Percentiles rank a stretch among this genome's conserved stretches.
phyloP scores from a whole-genome alignment of 1,140 invertebrate genomes.

The Helicoverpa armigera region DNA sequence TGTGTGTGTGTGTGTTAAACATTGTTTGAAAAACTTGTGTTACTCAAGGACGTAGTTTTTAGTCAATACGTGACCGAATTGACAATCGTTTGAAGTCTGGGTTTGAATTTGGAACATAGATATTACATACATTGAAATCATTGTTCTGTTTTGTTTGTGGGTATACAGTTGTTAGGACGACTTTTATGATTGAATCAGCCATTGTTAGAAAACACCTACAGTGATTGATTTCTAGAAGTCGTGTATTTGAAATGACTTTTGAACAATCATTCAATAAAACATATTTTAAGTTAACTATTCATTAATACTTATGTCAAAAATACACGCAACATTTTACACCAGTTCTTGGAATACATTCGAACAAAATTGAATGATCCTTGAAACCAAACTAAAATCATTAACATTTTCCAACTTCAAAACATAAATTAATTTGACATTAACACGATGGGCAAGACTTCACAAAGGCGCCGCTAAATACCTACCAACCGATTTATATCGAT shows the following conservation, averaged over 20 bases:
- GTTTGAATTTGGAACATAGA: constrained; percentile 14
- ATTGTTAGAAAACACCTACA: too few relatives aligned
- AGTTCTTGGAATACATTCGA: neutral
- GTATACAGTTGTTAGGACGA: too few relatives aligned
- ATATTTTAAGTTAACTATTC: too few relatives aligned
- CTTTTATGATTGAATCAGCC: too few relatives aligned
- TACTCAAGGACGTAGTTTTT: constrained; percentile 42
- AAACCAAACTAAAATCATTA: neutral
- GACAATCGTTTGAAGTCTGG: constrained; percentile 5
- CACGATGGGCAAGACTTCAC: constrained; percentile 20
- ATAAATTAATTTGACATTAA: constrained; percentile 20
- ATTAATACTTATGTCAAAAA: too few relatives aligned
- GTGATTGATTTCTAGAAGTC: too few relatives aligned
- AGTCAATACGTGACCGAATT: constrained; percentile 19
- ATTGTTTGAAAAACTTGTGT: constrained; percentile 40
- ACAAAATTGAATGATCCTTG: neutral
- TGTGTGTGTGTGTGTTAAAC: constrained; percentile 9
- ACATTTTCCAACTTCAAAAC: neutral
- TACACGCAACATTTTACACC: neutral
- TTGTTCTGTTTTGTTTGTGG: neutral
- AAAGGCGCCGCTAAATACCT: constrained; percentile 35
- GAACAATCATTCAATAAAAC: too few relatives aligned
- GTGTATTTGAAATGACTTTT: too few relatives aligned
- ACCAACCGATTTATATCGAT: neutral
- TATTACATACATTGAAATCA: neutral